A percentile compares a stretch with the other conserved stretches of the same genome.
Evolutionary conservation across 1,140 invertebrate species (phyloP).

Genomic region (Trachymyrmex septentrionalis): DNA sequence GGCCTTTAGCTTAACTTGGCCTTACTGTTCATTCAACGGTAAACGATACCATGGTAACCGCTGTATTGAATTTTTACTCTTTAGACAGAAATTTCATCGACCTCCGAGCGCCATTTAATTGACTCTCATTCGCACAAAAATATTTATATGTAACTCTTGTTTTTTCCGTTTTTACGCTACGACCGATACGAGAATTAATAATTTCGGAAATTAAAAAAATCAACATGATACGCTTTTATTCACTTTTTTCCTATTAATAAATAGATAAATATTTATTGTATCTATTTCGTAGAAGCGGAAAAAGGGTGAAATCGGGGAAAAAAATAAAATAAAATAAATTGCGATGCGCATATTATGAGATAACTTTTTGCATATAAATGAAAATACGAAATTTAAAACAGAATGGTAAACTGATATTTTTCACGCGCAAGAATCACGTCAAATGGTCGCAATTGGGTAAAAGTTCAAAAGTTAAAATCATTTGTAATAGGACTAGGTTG

Average conservation of each 20-base stretch:
- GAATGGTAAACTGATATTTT: constrained; percentile 19
- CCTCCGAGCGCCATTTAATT: constrained; percentile 15
- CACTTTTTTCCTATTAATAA: background rate
- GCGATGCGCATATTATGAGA: background rate
- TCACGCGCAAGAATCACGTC: background rate
- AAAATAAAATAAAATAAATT: constrained; percentile 10
- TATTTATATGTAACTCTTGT: background rate
- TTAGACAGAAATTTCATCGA: constrained; percentile 19
- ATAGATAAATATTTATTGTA: constrained; percentile 26
- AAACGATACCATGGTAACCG: background rate
- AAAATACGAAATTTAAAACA: background rate
- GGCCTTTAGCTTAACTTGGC: background rate
- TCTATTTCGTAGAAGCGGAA: background rate
- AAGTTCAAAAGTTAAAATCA: background rate
- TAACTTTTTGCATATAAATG: background rate
- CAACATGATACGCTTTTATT: constrained; percentile 14
- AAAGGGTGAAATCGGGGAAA: background rate
- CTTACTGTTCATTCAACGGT: constrained; percentile 33
- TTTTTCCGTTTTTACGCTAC: background rate
- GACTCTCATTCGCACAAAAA: background rate
- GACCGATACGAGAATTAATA: constrained; percentile 4
- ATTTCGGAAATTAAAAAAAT: background rate
- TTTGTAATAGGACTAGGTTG: background rate
- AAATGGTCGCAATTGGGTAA: background rate
- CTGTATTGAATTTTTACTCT: constrained; percentile 19